Percentiles rank a stretch among this genome's conserved stretches.
Conservation (phyloP, 2,797 vertebrate species). For the Megalops cyprinoides region DNA sequence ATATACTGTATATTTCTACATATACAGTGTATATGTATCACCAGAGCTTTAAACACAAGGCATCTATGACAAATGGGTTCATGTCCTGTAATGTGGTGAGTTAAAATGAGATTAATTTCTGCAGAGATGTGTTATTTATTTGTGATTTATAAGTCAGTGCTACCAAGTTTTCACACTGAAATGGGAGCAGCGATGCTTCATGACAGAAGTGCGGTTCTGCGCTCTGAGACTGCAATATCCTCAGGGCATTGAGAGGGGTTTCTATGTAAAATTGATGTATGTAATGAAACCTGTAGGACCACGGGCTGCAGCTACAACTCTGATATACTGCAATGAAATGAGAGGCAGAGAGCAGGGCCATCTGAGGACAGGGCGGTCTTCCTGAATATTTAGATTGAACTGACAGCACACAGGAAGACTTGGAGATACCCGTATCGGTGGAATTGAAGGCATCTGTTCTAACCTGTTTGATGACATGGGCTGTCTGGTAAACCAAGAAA, state of each 20-base stretch:
- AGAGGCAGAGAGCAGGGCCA: slow-evolving; percentile 40
- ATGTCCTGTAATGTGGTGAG: slow-evolving; percentile 56
- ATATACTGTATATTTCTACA: not conserved
- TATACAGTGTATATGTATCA: not conserved
- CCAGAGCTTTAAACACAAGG: slow-evolving; percentile 23
- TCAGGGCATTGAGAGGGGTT: slow-evolving; percentile 50
- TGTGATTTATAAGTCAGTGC: slow-evolving; percentile 58
- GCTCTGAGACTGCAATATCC: slow-evolving; percentile 39
- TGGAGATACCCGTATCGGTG: not conserved
- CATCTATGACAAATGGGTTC: slow-evolving; percentile 43
- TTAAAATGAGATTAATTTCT: slow-evolving; percentile 51
- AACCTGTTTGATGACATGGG: not conserved
- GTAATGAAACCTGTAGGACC: slow-evolving; percentile 49
- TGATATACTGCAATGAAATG: slow-evolving; percentile 35
- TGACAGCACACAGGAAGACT: slow-evolving; percentile 17
- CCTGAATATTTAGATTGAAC: slow-evolving; percentile 22
- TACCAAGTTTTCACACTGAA: slow-evolving; percentile 34
- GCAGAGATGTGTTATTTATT: slow-evolving; percentile 67
- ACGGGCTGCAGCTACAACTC: slow-evolving; percentile 14
- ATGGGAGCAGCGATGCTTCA: not conserved
- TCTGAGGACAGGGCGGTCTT: slow-evolving; percentile 35
- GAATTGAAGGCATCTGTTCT: not conserved
- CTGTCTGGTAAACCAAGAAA: not conserved
- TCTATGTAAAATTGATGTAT: slow-evolving; percentile 45
- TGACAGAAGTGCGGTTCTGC: slow-evolving; percentile 51